Evolutionary conservation across 1,140 invertebrate genomes (phyloP).

Genomic region (Drosophila kurseongensis): DNA sequence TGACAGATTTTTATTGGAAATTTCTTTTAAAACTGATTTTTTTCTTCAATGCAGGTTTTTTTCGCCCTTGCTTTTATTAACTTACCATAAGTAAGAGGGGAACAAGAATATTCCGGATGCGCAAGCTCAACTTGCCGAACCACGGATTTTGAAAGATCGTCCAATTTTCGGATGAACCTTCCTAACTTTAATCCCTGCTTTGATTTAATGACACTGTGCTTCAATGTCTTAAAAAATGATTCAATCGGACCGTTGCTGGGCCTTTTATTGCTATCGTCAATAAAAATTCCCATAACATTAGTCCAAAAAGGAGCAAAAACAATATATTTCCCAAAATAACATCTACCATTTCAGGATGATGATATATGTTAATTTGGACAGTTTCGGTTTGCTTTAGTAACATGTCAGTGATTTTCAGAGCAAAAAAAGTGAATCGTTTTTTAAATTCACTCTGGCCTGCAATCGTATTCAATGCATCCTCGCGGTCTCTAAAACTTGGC

Average conservation of each 20-base stretch:
- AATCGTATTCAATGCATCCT: not conserved
- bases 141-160: constrained; percentile 5
- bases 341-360: not conserved
- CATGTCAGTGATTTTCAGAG: not conserved
- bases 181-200: not conserved
- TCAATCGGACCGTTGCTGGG: no score
- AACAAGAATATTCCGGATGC: not conserved
- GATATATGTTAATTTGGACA: not conserved
- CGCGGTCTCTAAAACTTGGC: no score
- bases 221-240: no score
- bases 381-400: not conserved
- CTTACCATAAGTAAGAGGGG: not conserved
- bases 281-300: constrained; percentile 15
- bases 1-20: constrained; percentile 2
- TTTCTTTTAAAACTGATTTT: no score
- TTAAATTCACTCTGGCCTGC: not conserved
- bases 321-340: constrained; percentile 2
- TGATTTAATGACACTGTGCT: no score
- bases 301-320: constrained; percentile 1
- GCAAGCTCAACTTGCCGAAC: constrained; percentile 4
- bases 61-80: not conserved
- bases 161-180: constrained; percentile 10
- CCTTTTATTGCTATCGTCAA: constrained; percentile 1
- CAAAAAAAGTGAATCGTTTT: not conserved
- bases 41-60: no score